Base-by-base conservation (phyloP, 2,797 vertebrate genomes). In the Huso huso region DNA sequence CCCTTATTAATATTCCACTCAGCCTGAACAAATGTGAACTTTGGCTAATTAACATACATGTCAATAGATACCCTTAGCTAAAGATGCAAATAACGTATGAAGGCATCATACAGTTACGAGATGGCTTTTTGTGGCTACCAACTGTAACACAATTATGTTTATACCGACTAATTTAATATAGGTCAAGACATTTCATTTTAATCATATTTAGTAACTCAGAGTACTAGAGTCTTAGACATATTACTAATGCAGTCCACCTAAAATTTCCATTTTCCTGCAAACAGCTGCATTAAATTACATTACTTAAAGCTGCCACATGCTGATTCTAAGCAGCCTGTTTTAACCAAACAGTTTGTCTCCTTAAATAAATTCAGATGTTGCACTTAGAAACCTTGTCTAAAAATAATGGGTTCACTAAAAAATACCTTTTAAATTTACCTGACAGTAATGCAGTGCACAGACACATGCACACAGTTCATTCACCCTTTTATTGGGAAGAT, bases 271-370 rank as follows among this genome's bases (percentile, higher is more conserved):
- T 85, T 85, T 75, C 73, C 69, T 72, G 76, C 75, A 84, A 86
- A 83, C 80, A 86, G 75, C 80, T 74, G 64, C 75, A 73, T 72
- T 73, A 84, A 90, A 88, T 84, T 85, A 81, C 88, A 82, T 89
- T 86, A 87, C 86, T 82, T 82, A 79, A 83, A 80, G 81, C 87
- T 85, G 84, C 85, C 86, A 79, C 83, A 85, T 71, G 77, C 84
- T 83, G 83, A 85, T 82, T 89, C 85, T 80, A 84, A 83, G 82
- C 89, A 89, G 84, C 81, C 74, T 84, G 81, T 87, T 88, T 87
- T 86, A 85, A 89, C 85, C 86, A 89, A 90, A 88, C 79, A 87
- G 86, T 91, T 89, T 90, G 84, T 89, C 86, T 90, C 76, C 78
- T 83, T 87, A 88, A 90, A 85, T 88, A 83, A 85, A 88, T 90